Conservation (phyloP, 2,888 invertebrate genomes). For the Drosophila crucigera region DNA sequence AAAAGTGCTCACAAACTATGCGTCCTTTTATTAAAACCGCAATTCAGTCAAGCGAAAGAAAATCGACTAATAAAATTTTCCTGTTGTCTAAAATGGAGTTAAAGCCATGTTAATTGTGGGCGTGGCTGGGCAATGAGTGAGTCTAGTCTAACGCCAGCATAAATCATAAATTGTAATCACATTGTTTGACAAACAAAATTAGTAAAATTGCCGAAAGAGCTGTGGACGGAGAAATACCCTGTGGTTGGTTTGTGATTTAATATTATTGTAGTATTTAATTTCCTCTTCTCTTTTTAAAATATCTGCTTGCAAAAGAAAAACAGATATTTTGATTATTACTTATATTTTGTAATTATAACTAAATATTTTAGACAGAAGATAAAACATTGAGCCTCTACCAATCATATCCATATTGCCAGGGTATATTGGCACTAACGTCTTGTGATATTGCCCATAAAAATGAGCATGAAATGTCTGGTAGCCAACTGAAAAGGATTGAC, state of each 20-base stretch:
- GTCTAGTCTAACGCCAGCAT: slow-evolving; percentile 38
- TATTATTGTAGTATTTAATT: not conserved
- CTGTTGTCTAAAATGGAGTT: slow-evolving; percentile 32
- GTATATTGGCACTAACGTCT: slow-evolving; percentile 22
- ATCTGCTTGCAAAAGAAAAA: not conserved
- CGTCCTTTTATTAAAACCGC: slow-evolving; percentile 58
- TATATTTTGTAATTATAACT: no score
- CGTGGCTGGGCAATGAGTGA: slow-evolving; percentile 20
- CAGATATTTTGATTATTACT: not conserved
- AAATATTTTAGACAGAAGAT: not conserved
- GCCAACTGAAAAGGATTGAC: slow-evolving; percentile 24
- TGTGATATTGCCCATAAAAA: slow-evolving; percentile 51
- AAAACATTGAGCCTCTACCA: not conserved
- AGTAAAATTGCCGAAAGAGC: not conserved
- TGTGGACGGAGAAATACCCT: slow-evolving; percentile 15
- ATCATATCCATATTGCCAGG: not conserved
- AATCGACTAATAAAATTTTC: slow-evolving; percentile 49
- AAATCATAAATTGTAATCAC: slow-evolving; percentile 69
- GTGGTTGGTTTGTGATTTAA: not conserved
- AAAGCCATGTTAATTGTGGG: slow-evolving; percentile 43
- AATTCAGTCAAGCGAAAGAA: slow-evolving; percentile 44
- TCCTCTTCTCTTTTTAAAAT: not conserved
- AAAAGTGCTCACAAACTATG: slow-evolving; percentile 40
- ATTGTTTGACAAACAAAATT: slow-evolving; percentile 48
- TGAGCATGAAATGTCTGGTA: slow-evolving; percentile 38